These are phyloP conservation scores for Scopus umbretta DNA, from an alignment of 2,113 vertebrate genomes.

Conservation along the genomic window DNA sequence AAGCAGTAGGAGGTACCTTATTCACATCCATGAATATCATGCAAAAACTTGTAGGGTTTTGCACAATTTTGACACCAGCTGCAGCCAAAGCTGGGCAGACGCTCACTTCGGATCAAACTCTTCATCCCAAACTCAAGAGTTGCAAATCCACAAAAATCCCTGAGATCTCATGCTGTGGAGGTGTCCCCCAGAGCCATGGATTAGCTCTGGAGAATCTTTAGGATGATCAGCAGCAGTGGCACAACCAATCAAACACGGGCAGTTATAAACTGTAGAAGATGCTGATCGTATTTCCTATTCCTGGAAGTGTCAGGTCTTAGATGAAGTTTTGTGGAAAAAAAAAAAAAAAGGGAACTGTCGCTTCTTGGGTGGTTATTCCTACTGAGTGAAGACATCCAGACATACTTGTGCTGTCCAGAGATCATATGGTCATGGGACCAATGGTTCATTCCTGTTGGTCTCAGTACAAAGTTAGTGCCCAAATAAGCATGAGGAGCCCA, in stretches of 20 bases:
- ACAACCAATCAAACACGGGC: rapidly evolving
- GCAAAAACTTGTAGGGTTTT: background rate
- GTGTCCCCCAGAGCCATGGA: background rate
- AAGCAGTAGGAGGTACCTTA: background rate
- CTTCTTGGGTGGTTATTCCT: background rate
- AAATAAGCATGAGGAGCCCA: background rate
- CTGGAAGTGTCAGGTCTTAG: background rate
- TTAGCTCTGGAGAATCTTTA: background rate
- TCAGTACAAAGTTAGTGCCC: background rate
- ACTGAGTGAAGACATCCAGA: background rate
- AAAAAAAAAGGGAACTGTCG: background rate
- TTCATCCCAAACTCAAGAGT: background rate
- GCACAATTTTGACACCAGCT: background rate
- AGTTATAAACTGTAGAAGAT: background rate
- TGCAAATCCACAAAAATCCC: background rate
- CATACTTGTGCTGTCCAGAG: background rate
- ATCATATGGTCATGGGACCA: background rate
- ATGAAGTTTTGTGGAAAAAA: too few relatives aligned
- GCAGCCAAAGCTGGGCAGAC: background rate
- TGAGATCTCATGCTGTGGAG: background rate
- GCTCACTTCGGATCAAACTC: background rate
- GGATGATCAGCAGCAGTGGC: background rate
- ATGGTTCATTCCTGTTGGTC: background rate
- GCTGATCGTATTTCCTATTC: background rate
- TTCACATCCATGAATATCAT: background rate